phyloP scores from a whole-genome alignment of 1,140 invertebrate species.

The Metaphire vulgaris region DNA sequence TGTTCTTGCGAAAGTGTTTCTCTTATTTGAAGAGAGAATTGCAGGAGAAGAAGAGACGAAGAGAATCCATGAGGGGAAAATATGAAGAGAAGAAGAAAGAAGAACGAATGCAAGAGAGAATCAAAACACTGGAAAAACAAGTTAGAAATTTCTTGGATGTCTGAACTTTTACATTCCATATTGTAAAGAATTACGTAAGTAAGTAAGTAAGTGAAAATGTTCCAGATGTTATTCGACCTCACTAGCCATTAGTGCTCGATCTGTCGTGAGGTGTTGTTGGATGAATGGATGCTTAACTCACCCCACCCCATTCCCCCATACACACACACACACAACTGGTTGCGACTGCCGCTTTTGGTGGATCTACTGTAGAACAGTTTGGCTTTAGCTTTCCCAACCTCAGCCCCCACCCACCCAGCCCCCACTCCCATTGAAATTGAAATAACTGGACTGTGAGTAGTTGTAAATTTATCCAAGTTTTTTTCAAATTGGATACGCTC shows the following conservation, averaged over 20 bases:
- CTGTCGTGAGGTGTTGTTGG: not conserved
- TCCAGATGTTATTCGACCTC: not conserved
- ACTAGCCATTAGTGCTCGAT: not conserved
- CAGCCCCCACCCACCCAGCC: too few species aligned
- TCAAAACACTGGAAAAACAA: not conserved
- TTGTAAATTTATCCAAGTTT: too few species aligned
- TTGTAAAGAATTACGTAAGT: not conserved
- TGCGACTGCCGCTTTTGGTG: not conserved
- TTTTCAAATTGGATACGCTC: too few species aligned
- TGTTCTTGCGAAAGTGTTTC: slow-evolving; percentile 1
- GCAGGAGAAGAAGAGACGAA: not conserved
- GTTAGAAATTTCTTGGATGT: not conserved
- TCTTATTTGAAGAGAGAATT: not conserved
- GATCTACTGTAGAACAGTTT: not conserved
- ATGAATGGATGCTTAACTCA: too few species aligned
- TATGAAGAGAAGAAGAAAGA: not conserved
- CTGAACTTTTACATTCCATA: too few species aligned
- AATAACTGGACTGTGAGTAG: too few species aligned
- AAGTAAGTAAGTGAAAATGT: not conserved
- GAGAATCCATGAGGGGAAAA: not conserved
- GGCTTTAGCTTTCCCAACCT: too few species aligned
- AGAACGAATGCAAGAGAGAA: too few species aligned
- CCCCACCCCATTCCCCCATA: too few species aligned
- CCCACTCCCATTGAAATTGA: too few species aligned
- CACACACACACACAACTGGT: not conserved